Base-by-base conservation (phyloP, 2,797 vertebrate genomes). In the Orientallactaga sibirica region DNA sequence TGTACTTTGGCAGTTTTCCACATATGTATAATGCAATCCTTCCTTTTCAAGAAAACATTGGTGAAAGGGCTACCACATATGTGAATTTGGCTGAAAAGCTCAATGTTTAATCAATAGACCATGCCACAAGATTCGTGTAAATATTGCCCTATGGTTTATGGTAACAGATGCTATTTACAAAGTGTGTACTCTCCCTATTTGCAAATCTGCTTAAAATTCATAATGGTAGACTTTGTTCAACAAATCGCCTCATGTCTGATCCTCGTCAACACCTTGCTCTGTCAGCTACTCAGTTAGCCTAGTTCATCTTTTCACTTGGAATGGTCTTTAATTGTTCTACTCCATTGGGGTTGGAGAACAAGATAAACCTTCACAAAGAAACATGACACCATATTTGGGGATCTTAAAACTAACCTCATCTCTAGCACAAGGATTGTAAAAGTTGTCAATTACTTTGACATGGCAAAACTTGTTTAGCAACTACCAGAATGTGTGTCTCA, bases 131-230 rank as follows among this genome's bases (percentile, higher is more conserved):
- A 94, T 94, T 93, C 89, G 89, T 96, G 87, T 94, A 97, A 97
- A 96, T 96, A 97, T 95, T 94, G 74, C 88, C 91, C 92, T 96
- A 96, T 93, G 87, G 70, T 93, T 96, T 95, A 80, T 91, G 87
- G 94, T 80, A 96, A 89, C 92, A 97, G 81, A 92, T 95, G 86
- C 66, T 97, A 76, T 96, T 97, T 94, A 95, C 94, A 94, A 48
- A 97, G 81, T 85, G 91, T 93, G 93, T 86, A 52, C 92, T 86
- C 81, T 94, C 81, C 86, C 88, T 95, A 91, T 95, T 95, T 97
- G 91, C 58, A 94, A 96, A 96, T 84, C 83, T 94, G 89, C 86
- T 93, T 96, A 95, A 95, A 96, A 96, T 93, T 89, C 77, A 86
- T 96, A 66, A 95, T 94, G 91, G 78, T 94, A 96, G 89, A 95